A percentile compares a stretch with the other conserved stretches of the same genome.
Conservation (phyloP, 2,888 invertebrate genomes). For the Coelopa pilipes region DNA sequence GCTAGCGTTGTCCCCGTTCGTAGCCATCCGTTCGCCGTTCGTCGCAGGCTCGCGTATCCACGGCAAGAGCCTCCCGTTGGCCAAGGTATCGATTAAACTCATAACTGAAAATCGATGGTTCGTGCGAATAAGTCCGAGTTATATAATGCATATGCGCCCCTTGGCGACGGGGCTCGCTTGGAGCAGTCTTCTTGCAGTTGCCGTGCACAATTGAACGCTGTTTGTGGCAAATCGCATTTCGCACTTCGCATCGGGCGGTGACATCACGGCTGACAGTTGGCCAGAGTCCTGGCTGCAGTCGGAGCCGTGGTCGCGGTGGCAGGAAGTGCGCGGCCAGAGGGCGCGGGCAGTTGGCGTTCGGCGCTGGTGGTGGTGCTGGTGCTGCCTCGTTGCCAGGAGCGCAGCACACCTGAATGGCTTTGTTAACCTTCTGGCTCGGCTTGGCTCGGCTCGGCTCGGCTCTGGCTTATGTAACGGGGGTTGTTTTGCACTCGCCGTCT, state of each 20-base stretch:
- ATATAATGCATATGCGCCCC: slow-evolving; percentile 19
- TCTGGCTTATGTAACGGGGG: slow-evolving; percentile 32
- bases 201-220: neutral
- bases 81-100: slow-evolving; percentile 33
- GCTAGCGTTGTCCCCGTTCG: too few species aligned
- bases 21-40: too few species aligned
- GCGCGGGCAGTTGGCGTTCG: neutral
- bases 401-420: neutral
- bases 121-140: slow-evolving; percentile 10
- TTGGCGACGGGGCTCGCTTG: neutral
- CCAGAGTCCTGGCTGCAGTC: neutral
- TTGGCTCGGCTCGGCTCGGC: neutral
- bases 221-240: neutral
- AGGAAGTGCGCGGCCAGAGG: neutral
- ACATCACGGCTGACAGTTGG: slow-evolving; percentile 1
- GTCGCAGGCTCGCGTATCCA: neutral
- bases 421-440: neutral
- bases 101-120: slow-evolving; percentile 28
- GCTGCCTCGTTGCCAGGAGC: neutral
- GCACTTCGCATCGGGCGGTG: neutral
- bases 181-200: neutral
- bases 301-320: neutral
- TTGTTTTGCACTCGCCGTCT: slow-evolving; percentile 6
- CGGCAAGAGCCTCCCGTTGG: neutral
- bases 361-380: neutral